Evolutionary conservation across 2,888 invertebrate species (phyloP).

Genomic region (Diaprepes abbreviatus): DNA sequence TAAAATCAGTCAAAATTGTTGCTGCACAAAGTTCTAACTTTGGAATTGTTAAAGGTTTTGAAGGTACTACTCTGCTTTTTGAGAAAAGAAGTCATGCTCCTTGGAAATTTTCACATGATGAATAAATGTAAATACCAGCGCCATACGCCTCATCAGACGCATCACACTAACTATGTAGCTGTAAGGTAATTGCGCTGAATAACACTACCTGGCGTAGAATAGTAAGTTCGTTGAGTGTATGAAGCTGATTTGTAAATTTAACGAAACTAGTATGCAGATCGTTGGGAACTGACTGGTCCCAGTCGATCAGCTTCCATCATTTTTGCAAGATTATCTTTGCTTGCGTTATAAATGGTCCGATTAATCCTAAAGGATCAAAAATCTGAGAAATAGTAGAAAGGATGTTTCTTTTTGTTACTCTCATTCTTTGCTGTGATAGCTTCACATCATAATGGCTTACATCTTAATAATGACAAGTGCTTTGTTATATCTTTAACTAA

Average conservation of each 20-base stretch:
- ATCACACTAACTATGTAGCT: conserved; percentile 24
- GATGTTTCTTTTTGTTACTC: conserved; percentile 9
- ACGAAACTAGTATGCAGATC: neutral
- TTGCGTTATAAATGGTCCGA: neutral
- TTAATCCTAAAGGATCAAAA: conserved; percentile 22
- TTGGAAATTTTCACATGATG: neutral
- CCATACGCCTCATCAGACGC: conserved; percentile 31
- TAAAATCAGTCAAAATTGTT: neutral
- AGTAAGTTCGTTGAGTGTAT: too few species aligned
- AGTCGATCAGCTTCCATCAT: conserved; percentile 8
- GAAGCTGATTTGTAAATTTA: neutral
- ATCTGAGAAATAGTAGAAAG: conserved; percentile 7
- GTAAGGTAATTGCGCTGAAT: neutral
- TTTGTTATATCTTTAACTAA: too few species aligned
- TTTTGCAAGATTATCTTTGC: conserved; percentile 20
- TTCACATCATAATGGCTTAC: too few species aligned
- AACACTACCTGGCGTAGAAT: conserved; percentile 2
- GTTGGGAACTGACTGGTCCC: conserved; percentile 18
- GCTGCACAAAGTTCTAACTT: neutral
- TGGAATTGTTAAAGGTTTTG: neutral
- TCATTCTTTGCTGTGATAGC: too few species aligned
- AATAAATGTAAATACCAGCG: neutral
- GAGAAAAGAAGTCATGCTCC: neutral
- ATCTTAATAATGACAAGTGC: too few species aligned
- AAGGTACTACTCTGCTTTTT: neutral